Conservation (phyloP, 2,797 vertebrate species). For the Pangasius macronema region DNA sequence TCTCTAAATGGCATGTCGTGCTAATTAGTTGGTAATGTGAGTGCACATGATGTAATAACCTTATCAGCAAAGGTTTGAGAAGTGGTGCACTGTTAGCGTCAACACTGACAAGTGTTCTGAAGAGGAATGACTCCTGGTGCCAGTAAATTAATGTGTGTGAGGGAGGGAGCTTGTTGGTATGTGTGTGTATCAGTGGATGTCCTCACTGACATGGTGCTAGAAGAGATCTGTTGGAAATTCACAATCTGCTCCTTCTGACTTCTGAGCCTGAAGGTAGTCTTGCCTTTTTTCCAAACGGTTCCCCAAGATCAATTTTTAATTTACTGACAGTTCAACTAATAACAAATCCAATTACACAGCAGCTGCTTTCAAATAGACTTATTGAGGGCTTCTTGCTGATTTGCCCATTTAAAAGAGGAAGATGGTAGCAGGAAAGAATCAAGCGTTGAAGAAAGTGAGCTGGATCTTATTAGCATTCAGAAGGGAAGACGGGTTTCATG, state of each 20-base stretch:
- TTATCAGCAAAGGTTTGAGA: constrained; percentile 17
- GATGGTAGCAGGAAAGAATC: constrained; percentile 29
- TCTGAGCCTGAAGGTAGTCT: constrained; percentile 32
- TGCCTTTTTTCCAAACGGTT: constrained; percentile 59
- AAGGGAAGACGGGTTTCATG: constrained; percentile 8
- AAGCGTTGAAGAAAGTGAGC: constrained; percentile 27
- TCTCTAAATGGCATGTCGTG: constrained; percentile 32
- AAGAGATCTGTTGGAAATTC: constrained; percentile 38
- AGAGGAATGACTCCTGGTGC: constrained; percentile 5
- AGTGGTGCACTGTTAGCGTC: neutral
- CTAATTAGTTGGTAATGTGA: constrained; percentile 41
- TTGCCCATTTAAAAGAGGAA: constrained; percentile 46
- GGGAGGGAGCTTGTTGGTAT: neutral
- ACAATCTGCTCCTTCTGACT: constrained; percentile 25
- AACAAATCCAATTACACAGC: constrained; percentile 81
- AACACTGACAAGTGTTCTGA: constrained; percentile 23
- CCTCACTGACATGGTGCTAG: constrained; percentile 14
- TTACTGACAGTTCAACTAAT: constrained; percentile 79
- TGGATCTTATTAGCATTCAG: constrained; percentile 52
- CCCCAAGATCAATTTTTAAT: constrained; percentile 81
- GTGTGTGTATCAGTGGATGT: constrained; percentile 12
- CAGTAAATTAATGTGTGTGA: neutral
- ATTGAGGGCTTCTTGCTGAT: constrained; percentile 50
- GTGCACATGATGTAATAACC: constrained; percentile 26
- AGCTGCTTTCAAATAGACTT: constrained; percentile 78